These are phyloP conservation scores for Chrysolina americana DNA, from an alignment of 2,888 invertebrate genomes.

Conservation along the genomic window DNA sequence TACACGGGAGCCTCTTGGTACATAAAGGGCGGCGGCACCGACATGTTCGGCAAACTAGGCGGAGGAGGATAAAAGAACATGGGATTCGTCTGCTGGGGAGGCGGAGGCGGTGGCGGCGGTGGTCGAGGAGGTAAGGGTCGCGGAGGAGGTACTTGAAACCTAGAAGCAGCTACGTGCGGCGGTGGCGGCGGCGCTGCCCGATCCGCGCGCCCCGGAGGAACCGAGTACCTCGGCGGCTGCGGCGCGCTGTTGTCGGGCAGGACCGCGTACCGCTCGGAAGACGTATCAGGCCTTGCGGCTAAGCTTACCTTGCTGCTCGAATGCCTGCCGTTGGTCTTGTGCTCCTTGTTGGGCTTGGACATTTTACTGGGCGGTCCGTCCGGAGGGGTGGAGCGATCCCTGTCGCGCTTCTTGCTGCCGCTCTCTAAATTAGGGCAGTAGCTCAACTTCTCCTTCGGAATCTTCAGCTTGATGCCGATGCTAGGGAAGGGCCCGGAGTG, in stretches of 20 bases:
- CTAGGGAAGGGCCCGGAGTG: slow-evolving; percentile 42
- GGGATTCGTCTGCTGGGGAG: slow-evolving; percentile 38
- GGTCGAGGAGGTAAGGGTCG: slow-evolving; percentile 33
- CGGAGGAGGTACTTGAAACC: slow-evolving; percentile 15
- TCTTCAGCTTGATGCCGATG: slow-evolving; percentile 81
- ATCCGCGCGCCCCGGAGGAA: slow-evolving; percentile 23
- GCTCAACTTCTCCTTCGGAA: slow-evolving; percentile 76
- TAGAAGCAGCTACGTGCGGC: not conserved
- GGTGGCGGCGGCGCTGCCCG: slow-evolving; percentile 24
- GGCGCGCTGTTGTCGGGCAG: slow-evolving; percentile 20
- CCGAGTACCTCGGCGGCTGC: slow-evolving; percentile 25
- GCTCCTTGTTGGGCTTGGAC: slow-evolving; percentile 60
- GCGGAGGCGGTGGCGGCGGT: slow-evolving; percentile 40
- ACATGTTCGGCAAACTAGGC: slow-evolving; percentile 55
- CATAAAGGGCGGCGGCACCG: slow-evolving; percentile 57
- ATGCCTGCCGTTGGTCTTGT: slow-evolving; percentile 66
- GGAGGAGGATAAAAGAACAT: slow-evolving; percentile 60
- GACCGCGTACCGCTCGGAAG: slow-evolving; percentile 4
- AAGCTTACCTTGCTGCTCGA: slow-evolving; percentile 67
- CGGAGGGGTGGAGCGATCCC: slow-evolving; percentile 56
- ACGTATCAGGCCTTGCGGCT: slow-evolving; percentile 29
- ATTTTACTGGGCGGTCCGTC: slow-evolving; percentile 63
- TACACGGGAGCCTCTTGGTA: slow-evolving; percentile 38
- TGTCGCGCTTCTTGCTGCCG: slow-evolving; percentile 50
- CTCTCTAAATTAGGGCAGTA: slow-evolving; percentile 29